phyloP scores from a whole-genome alignment of 2,113 vertebrate genomes.

The Pluvialis apricaria region DNA sequence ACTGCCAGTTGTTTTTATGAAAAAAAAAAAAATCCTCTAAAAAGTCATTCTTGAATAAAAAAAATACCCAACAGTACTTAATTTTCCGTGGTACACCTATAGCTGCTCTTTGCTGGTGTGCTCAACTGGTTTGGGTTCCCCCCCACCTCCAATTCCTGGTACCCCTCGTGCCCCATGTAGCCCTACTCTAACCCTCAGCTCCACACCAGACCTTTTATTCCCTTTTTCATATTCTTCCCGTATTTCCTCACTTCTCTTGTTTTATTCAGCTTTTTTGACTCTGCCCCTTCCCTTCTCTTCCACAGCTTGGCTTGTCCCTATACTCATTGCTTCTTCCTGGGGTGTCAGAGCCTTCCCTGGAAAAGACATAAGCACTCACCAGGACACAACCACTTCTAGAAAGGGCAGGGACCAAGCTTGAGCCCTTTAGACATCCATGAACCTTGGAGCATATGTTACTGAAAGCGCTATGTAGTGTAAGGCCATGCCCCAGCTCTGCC shows the following conservation, averaged over 20 bases:
- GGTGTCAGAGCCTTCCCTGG: background rate
- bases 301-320: background rate
- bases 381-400: background rate
- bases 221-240: background rate
- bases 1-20: background rate
- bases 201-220: background rate
- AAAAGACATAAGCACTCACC: background rate
- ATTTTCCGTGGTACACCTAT: background rate
- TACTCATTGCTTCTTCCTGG: background rate
- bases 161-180: background rate
- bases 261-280: background rate
- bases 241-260: background rate
- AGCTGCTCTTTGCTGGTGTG: background rate
- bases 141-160: background rate
- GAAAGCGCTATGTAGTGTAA: background rate
- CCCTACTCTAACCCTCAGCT: background rate
- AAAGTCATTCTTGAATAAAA: background rate
- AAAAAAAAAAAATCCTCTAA: background rate
- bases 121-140: background rate
- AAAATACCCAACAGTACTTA: fast-evolving
- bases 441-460: background rate
- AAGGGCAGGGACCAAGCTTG: background rate
- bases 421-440: background rate
- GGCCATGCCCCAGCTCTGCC: background rate
- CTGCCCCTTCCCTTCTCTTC: background rate